phyloP scores from a whole-genome alignment of 2,113 vertebrate genomes.

The Cynoglossus semilaevis region DNA sequence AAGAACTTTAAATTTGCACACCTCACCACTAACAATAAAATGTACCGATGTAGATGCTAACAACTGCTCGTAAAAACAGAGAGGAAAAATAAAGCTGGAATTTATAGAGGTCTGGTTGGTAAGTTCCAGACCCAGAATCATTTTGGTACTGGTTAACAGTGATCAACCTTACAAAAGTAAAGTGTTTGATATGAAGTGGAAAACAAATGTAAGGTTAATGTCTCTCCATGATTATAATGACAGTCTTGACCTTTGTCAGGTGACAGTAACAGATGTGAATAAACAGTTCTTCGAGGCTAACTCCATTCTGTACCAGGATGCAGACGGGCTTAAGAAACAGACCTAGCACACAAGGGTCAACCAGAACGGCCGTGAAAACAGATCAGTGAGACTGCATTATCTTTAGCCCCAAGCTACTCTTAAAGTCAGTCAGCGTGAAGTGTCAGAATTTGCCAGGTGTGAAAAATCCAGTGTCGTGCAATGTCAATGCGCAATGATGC shows the following conservation, averaged over 20 bases:
- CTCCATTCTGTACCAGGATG: conserved; percentile 33
- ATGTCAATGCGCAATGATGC: conserved; percentile 14
- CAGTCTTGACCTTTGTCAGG: neutral
- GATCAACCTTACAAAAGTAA: too few relatives aligned
- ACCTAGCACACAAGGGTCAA: conserved; percentile 44
- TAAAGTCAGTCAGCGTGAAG: neutral
- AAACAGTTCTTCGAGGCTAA: conserved; percentile 2
- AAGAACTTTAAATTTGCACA: too few relatives aligned
- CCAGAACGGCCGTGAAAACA: conserved; percentile 21
- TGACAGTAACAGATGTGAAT: conserved; percentile 2
- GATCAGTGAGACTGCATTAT: conserved; percentile 8
- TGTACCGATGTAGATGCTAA: too few relatives aligned
- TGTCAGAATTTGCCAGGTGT: conserved; percentile 38
- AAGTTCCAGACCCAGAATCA: too few relatives aligned
- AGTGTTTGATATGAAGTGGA: neutral
- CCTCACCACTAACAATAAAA: too few relatives aligned
- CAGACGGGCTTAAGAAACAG: conserved; percentile 16
- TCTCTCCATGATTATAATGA: too few relatives aligned
- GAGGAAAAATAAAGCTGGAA: too few relatives aligned
- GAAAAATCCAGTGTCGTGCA: conserved; percentile 43
- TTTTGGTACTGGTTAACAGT: too few relatives aligned
- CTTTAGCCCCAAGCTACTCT: conserved; percentile 22
- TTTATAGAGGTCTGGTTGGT: too few relatives aligned
- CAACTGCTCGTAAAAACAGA: too few relatives aligned
- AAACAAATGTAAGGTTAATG: too few relatives aligned